Evolutionary conservation across 1,140 invertebrate species (phyloP).

Genomic region (Oedothorax gibbosus): DNA sequence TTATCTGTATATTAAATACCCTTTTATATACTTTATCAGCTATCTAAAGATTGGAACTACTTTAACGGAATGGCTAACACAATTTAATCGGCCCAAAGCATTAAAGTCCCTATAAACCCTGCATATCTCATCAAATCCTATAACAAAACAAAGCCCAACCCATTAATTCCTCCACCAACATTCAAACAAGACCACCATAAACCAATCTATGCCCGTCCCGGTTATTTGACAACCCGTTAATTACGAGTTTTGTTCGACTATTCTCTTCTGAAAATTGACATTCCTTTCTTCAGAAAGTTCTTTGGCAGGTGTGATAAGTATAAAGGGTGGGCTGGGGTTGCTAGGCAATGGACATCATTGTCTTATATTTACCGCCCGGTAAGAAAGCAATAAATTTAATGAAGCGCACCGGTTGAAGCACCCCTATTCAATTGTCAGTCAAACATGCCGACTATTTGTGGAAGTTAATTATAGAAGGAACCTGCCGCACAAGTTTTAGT

Average conservation of each 20-base stretch:
- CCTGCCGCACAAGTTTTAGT: no score
- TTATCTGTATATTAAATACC: no score
- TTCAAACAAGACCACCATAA: no score
- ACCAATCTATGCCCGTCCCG: no score
- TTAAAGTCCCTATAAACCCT: no score
- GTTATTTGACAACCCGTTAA: background rate
- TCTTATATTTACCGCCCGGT: constrained; percentile 27
- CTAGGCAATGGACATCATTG: constrained; percentile 50
- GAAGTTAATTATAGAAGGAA: constrained; percentile 43
- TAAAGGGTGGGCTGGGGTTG: constrained; percentile 17
- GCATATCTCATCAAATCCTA: no score
- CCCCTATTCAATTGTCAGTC: constrained; percentile 41
- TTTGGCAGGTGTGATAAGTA: constrained; percentile 28
- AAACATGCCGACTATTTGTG: constrained; percentile 16
- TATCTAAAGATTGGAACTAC: no score
- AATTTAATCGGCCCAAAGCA: no score
- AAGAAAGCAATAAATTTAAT: constrained; percentile 57
- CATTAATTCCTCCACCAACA: no score
- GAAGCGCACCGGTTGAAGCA: constrained; percentile 43
- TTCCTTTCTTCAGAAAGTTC: constrained; percentile 13
- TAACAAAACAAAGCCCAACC: no score
- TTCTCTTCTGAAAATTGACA: background rate
- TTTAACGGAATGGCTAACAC: no score
- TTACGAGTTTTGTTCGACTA: constrained; percentile 14
- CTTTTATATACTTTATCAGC: no score